Percentiles rank a stretch among this genome's conserved stretches.
Evolutionary conservation across 1,140 invertebrate species (phyloP).

Genomic region (Drosophila repletoides): DNA sequence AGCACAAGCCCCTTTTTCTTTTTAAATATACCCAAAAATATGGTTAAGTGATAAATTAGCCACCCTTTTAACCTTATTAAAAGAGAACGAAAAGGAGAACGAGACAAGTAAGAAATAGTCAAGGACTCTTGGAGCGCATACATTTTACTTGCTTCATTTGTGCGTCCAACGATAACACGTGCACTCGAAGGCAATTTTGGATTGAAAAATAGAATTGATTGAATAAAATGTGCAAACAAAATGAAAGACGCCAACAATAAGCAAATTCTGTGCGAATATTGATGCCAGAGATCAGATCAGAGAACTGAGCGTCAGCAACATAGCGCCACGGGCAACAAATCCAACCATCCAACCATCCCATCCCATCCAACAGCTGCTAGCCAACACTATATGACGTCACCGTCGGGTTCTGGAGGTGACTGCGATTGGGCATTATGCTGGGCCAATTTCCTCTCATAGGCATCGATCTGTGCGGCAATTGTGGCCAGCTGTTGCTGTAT

Average conservation of each 20-base stretch:
- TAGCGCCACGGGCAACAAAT: background rate
- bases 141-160: slow-evolving; percentile 35
- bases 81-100: background rate
- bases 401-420: slow-evolving; percentile 26
- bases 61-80: too few species aligned
- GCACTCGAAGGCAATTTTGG: slow-evolving; percentile 26
- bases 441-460: slow-evolving; percentile 8
- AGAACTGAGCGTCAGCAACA: background rate
- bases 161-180: slow-evolving; percentile 27
- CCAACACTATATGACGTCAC: slow-evolving; percentile 32
- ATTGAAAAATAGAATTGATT: slow-evolving; percentile 14
- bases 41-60: too few species aligned
- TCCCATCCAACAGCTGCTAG: background rate
- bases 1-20: too few species aligned
- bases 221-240: slow-evolving; percentile 27
- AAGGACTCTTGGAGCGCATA: slow-evolving; percentile 22
- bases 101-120: background rate
- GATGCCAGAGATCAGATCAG: slow-evolving; percentile 7
- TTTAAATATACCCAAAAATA: too few species aligned
- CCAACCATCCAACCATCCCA: background rate
- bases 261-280: slow-evolving; percentile 7
- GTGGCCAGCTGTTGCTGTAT: slow-evolving; percentile 27
- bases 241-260: slow-evolving; percentile 40
- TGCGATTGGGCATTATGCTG: background rate
- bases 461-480: slow-evolving; percentile 21